Evolutionary conservation across 2,797 vertebrate genomes (phyloP).

Genomic region (Etheostoma perlongum): DNA sequence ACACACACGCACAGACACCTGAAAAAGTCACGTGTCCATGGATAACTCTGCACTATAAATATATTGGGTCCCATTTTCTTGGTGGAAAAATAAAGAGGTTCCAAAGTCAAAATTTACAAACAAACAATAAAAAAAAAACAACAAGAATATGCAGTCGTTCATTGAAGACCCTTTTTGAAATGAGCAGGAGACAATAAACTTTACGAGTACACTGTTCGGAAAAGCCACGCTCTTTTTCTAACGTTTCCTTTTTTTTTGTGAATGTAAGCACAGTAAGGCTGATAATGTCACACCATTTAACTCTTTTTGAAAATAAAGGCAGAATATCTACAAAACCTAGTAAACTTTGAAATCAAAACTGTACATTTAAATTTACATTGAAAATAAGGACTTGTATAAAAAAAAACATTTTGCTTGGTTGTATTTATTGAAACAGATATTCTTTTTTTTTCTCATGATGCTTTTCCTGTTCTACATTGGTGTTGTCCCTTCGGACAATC

Average conservation of each 20-base stretch:
- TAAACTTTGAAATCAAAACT: conserved; percentile 98
- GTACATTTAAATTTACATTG: conserved; percentile 99
- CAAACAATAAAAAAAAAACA: conserved; percentile 76
- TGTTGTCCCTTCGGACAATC: conserved; percentile 78
- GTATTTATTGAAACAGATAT: conserved; percentile 93
- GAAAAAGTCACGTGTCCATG: conserved; percentile 85
- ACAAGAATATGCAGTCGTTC: conserved; percentile 90
- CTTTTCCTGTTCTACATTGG: conserved; percentile 71
- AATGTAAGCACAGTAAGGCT: conserved; percentile 87
- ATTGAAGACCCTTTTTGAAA: conserved; percentile 89
- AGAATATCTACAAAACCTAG: conserved; percentile 96
- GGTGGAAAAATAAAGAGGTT: conserved; percentile 89
- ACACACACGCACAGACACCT: conserved; percentile 84
- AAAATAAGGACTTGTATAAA: conserved; percentile 86
- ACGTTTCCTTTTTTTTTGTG: conserved; percentile 65
- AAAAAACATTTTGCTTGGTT: conserved; percentile 81
- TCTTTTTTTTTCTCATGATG: conserved; percentile 71
- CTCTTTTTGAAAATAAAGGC: conserved; percentile 89
- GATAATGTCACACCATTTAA: conserved; percentile 88
- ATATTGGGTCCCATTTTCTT: conserved; percentile 92
- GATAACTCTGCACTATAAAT: conserved; percentile 89
- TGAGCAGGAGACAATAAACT: conserved; percentile 82
- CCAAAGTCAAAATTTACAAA: conserved; percentile 87
- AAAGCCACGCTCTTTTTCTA: conserved; percentile 73
- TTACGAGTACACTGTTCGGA: conserved; percentile 84